Conservation (phyloP, 2,888 invertebrate genomes). For the Zeuzera pyrina region DNA sequence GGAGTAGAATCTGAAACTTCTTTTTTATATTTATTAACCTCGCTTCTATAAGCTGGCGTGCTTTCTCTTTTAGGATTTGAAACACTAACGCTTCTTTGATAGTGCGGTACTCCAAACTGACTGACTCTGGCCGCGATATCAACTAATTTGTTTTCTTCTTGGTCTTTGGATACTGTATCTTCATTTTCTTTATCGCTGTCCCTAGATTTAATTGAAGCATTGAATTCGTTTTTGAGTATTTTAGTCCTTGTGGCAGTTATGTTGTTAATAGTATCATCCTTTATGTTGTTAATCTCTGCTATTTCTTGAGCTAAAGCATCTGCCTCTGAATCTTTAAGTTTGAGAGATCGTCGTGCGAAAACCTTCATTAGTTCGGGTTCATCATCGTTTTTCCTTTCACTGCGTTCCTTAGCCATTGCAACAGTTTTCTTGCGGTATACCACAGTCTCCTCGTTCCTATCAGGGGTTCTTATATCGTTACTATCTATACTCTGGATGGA, state of each 20-base stretch:
- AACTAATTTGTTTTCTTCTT: slow-evolving; percentile 46
- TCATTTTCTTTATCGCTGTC: slow-evolving; percentile 85
- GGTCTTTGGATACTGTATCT: slow-evolving; percentile 30
- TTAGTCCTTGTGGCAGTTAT: slow-evolving; percentile 40
- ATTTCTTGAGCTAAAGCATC: slow-evolving; percentile 74
- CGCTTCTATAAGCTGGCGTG: slow-evolving; percentile 52
- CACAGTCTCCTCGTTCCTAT: slow-evolving; percentile 61
- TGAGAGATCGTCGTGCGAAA: slow-evolving; percentile 84
- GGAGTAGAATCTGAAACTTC: slow-evolving; percentile 68
- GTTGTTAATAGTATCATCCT: slow-evolving; percentile 36
- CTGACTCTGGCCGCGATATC: slow-evolving; percentile 59
- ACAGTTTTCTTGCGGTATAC: slow-evolving; percentile 73
- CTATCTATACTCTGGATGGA: slow-evolving; percentile 64
- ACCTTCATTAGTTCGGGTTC: slow-evolving; percentile 88
- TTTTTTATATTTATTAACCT: slow-evolving; percentile 64
- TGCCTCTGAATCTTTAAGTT: slow-evolving; percentile 81
- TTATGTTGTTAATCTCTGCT: slow-evolving; percentile 49
- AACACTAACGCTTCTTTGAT: slow-evolving; percentile 61
- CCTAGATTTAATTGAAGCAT: slow-evolving; percentile 71
- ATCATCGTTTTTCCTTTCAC: slow-evolving; percentile 72
- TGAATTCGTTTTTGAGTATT: slow-evolving; percentile 58
- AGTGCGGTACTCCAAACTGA: slow-evolving; percentile 56
- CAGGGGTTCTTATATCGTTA: slow-evolving; percentile 50
- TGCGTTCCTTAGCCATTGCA: slow-evolving; percentile 48
- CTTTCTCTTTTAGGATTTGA: slow-evolving; percentile 54